A percentile compares a stretch with the other conserved stretches of the same genome.
These are phyloP conservation scores for Athene noctua DNA, from an alignment of 2,113 vertebrate species.

Conservation along the genomic window DNA sequence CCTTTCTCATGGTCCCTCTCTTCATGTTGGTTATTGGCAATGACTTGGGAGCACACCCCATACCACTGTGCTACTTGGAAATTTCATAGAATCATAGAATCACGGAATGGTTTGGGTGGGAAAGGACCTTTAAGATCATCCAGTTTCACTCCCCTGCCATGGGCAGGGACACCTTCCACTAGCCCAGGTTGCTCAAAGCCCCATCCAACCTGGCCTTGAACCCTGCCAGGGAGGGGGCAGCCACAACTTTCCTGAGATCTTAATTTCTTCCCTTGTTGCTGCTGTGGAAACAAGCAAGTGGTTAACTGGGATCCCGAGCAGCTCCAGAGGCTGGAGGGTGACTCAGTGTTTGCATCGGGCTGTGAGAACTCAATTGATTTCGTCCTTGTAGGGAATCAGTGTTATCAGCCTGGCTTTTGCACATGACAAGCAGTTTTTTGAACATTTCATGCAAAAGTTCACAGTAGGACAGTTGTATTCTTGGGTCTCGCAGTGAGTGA, in stretches of 20 bases:
- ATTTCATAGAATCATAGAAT: too few species aligned
- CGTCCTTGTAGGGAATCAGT: neutral
- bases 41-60: rapidly evolving
- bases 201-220: too few species aligned
- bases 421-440: neutral
- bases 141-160: too few species aligned
- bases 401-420: neutral
- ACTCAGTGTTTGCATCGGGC: neutral
- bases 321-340: neutral
- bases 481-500: neutral
- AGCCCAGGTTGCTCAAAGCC: too few species aligned
- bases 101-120: too few species aligned
- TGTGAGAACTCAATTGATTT: neutral
- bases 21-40: rapidly evolving
- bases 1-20: neutral
- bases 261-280: neutral
- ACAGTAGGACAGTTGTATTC: conserved; percentile 6
- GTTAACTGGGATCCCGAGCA: neutral
- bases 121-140: too few species aligned
- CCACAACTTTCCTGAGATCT: too few species aligned
- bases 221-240: too few species aligned
- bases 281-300: neutral
- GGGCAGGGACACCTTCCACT: too few species aligned
- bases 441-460: neutral
- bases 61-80: rapidly evolving